Conservation (phyloP, 1,140 invertebrate species). For the Sesamia nonagrioides region DNA sequence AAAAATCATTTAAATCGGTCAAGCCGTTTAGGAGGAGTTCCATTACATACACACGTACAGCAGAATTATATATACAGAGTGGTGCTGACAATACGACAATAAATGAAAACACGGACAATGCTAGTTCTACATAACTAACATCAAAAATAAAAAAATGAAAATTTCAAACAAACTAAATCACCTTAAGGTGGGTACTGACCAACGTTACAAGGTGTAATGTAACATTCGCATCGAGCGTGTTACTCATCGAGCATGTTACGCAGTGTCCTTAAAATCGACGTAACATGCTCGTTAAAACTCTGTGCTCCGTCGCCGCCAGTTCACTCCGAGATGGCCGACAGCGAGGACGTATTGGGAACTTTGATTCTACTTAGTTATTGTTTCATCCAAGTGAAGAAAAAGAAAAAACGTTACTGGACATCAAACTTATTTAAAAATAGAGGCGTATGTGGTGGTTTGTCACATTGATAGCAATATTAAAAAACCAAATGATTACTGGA, state of each 20-base stretch:
- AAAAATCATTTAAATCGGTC: no score
- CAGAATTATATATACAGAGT: no score
- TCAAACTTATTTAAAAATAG: conserved; percentile 56
- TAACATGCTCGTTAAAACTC: conserved; percentile 57
- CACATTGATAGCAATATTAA: conserved; percentile 56
- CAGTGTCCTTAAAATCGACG: conserved; percentile 54
- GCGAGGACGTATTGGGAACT: conserved; percentile 51
- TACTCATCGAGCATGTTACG: conserved; percentile 38
- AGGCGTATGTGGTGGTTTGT: conserved; percentile 53
- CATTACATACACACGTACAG: no score
- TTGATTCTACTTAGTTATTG: conserved; percentile 58
- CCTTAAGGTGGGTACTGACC: conserved; percentile 52
- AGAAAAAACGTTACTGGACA: conserved; percentile 56
- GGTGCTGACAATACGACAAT: no score
- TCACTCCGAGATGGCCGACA: conserved; percentile 50
- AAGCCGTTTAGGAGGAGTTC: no score
- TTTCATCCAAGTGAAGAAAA: conserved; percentile 58
- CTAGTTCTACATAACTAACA: no score
- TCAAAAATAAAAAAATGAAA: no score
- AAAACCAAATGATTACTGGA: conserved; percentile 59
- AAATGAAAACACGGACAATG: no score
- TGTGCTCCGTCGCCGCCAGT: conserved; percentile 49
- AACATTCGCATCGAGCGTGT: conserved; percentile 57
- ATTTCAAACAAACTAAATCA: no score
- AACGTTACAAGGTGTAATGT: conserved; percentile 54